Evolutionary conservation across 2,113 vertebrate genomes (phyloP), one percentile per base, ranked within the genome.

Genomic region (Bubalus kerabau): DNA sequence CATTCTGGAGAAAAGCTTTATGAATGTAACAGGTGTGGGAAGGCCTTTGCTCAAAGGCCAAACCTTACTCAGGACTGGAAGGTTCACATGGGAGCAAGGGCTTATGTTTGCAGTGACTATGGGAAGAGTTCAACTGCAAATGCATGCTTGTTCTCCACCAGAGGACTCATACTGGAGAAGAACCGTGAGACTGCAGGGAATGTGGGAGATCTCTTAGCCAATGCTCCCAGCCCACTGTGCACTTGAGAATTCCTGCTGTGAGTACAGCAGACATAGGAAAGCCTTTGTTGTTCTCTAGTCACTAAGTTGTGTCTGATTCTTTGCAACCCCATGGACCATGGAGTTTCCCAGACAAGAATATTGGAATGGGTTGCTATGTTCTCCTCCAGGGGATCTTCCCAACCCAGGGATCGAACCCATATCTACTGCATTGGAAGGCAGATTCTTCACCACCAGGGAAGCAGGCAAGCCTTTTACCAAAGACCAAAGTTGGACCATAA

Each of bases 1-100:
- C 83, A 92, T 84, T 87, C 83, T 92, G 83, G 90, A 59, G 94
- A 95, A 32, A 95, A 95, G 17, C 71, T 74, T 57, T 95, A 87
- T 0, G 94, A 95, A 50, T 92, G 94, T 26, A 87, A 60, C 90
- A 87, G 30, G 28, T 95, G 90, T 26, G 90, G 90, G 83, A 92
- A 81, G 67, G 74, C 71, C 30, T 95, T 95, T n/a, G 80, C 59
- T 13, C 83, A 92, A 71, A 95, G 90, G 43, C 74, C 90, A 32
- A 92, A 59, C 26, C 59, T 95, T 30, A 87, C 81, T 6, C 50
- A 84, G 74, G 90, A 95, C 83, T 87, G 89, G 84, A 92, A 87
- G 26, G 7, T 82, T 17, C 95, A 88, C 24, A 83, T 28, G 50
- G 90, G 84, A 81, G 84, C 81, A 59, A 50, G 50, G 26, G 50